Conservation (phyloP, 2,888 invertebrate genomes). For the Meghimatium bilineatum region DNA sequence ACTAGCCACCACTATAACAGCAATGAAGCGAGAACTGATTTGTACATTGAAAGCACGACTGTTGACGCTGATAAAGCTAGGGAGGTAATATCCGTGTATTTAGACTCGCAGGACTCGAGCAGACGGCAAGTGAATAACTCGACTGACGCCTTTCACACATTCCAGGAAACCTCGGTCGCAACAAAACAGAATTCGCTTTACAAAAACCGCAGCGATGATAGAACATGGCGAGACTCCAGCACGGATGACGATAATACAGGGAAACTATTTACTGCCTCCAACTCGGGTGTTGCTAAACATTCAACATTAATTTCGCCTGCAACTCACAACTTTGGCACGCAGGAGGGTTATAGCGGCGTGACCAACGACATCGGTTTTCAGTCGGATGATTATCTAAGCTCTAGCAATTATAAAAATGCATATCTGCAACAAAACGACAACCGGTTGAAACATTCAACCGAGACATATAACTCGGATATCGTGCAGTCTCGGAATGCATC, state of each 20-base stretch:
- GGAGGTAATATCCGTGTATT: constrained; percentile 50
- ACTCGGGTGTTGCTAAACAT: neutral
- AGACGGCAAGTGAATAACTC: neutral
- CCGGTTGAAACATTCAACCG: constrained; percentile 12
- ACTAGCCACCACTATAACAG: neutral
- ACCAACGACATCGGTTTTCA: neutral
- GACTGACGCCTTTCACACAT: neutral
- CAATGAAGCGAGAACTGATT: neutral
- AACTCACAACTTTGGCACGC: no score
- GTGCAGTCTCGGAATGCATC: constrained; percentile 13
- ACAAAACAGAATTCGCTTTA: neutral
- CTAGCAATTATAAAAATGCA: neutral
- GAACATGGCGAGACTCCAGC: neutral
- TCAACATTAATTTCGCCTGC: neutral
- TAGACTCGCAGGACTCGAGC: constrained; percentile 30
- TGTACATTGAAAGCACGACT: constrained; percentile 24
- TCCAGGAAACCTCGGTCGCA: neutral
- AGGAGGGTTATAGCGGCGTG: neutral
- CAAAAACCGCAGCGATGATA: neutral
- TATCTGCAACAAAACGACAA: neutral
- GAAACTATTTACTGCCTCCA: neutral
- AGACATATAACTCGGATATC: neutral
- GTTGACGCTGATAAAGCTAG: constrained; percentile 51
- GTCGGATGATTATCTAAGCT: neutral
- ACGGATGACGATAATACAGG: neutral